Evolutionary conservation across 2,113 vertebrate species (phyloP), one percentile per base, ranked within the genome.

Genomic region (Rynchops niger): DNA sequence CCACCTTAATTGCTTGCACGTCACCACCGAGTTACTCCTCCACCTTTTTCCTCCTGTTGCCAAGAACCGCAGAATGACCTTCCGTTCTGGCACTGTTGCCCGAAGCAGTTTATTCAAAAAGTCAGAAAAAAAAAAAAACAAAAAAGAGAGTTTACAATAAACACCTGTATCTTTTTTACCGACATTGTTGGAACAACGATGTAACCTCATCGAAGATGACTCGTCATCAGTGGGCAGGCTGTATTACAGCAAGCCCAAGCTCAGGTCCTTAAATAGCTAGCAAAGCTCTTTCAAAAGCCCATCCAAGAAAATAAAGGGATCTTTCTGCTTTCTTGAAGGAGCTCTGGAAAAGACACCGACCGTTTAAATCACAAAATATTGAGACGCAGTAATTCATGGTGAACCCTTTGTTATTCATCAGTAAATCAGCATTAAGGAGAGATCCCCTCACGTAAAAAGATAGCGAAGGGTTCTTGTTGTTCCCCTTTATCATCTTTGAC

Each of bases 41-140:
- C 59, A 66, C 63, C n/a, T 81, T 85, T 80, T 62, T 50, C 23
- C 47, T 63, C 47, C 69, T 30, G 14, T 47, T 82, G 78, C 81
- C n/a, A 87, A 0, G 58, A 87, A 56, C 49, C 36, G 58, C 71
- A 67, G 62, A 58, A 70, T 32, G 72, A 90, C 63, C 90, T 97
- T 90, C 42, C 4, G 27, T 21, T 80, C 90, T 82, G 70, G 49
- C 62, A 47, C 43, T 27, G 49, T 36, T 65, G 71, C 79, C 90
- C 94, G 83, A 93, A 86, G 53, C 85, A 73, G 53, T 88, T 95
- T 92, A 63, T 86, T 92, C 59, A 11, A 45, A 72, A 85, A 80
- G n/a, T 55, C 49, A 81, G 45, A 49, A 66, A 66, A 38, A 8
- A 70, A 53, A 36, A n/a, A n/a, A 58, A 34, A 34, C 19, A 30